Base-by-base conservation (phyloP, 2,888 invertebrate genomes). In the Dioctria rufipes region DNA sequence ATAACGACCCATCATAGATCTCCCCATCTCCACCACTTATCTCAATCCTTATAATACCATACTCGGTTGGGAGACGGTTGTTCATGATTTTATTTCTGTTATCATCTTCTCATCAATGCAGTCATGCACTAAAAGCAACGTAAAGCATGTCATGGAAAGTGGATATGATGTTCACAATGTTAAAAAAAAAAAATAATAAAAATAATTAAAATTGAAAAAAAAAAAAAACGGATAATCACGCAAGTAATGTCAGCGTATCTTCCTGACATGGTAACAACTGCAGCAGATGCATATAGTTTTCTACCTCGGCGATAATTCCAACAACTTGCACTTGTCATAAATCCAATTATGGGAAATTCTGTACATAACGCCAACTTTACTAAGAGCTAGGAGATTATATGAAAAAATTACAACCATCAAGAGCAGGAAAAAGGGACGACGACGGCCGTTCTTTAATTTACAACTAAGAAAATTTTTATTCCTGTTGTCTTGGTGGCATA, bases 301-400 rank as follows among this genome's bases (percentile, higher is more conserved):
- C 51, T 39, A 25, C 69, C 37, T 69, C 37, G 49, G 69, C 69
- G 51, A 69, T 69, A 69, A 69, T 69, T 51, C 51, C 51, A 39
- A 51, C 69, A 69, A 69, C 69, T 69, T 69, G 69, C n/a, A 69
- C 69, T 69, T 69, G 69, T 69, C 69, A 69, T 69, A 69, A 69
- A 69, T 69, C 69, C 69, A 69, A 69, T 69, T 69, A 69, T 51
- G 51, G 69, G 25, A 54, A 54, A n/a, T 39, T 69, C 69, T 46
- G 60, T 60, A 46, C 46, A 67, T 67, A 67, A 46, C 42, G 46
- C 42, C 25, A 25, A 67, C 49, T 69, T 69, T 69, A 39, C 49
- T 51, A 51, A 69, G 9, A 49, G 51, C 49, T 51, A 5, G 11
- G 37, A 69, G 25, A 25, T 25, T 25, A 49, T 69, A 69, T 39